A percentile compares a stretch with the other conserved stretches of the same genome.
phyloP scores from a whole-genome alignment of 2,113 vertebrate genomes.

The Pluvialis apricaria region DNA sequence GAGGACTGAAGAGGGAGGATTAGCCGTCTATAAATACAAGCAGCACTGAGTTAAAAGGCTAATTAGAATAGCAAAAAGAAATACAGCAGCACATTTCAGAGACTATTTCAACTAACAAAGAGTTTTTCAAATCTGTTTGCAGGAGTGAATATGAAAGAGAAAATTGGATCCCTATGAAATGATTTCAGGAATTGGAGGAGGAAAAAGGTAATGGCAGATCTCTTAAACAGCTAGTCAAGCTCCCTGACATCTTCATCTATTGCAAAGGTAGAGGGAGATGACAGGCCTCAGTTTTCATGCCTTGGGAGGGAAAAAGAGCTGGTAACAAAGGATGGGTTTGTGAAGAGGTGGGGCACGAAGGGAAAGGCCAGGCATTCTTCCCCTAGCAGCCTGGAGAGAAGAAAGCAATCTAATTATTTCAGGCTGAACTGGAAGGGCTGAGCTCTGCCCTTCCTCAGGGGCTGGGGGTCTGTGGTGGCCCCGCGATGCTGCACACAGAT shows the following conservation, averaged over 20 bases:
- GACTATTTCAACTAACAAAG: conserved; percentile 42
- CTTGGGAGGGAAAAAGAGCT: not conserved
- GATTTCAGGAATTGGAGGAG: conserved; percentile 41
- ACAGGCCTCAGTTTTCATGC: not conserved
- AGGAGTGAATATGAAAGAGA: conserved; percentile 42
- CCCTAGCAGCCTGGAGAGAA: not conserved
- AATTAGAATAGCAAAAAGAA: conserved; percentile 66
- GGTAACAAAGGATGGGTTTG: not conserved
- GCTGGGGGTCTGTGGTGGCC: not conserved
- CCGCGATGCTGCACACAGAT: accelerated
- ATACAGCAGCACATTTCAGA: conserved; percentile 53
- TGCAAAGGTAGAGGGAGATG: conserved; percentile 1
- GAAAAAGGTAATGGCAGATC: conserved; percentile 38
- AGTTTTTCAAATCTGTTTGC: conserved; percentile 56
- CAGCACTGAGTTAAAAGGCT: conserved; percentile 54
- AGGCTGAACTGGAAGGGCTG: not conserved
- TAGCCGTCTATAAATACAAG: conserved; percentile 64
- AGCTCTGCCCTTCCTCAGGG: not conserved
- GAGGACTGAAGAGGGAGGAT: conserved; percentile 47
- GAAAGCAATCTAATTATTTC: not conserved
- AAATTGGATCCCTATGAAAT: conserved; percentile 27
- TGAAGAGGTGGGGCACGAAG: not conserved
- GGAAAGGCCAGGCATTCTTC: not conserved
- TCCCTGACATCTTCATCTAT: conserved; percentile 34
- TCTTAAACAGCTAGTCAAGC: conserved; percentile 14